Evolutionary conservation across 2,888 invertebrate genomes (phyloP).

Genomic region (Callimorpha dominula): DNA sequence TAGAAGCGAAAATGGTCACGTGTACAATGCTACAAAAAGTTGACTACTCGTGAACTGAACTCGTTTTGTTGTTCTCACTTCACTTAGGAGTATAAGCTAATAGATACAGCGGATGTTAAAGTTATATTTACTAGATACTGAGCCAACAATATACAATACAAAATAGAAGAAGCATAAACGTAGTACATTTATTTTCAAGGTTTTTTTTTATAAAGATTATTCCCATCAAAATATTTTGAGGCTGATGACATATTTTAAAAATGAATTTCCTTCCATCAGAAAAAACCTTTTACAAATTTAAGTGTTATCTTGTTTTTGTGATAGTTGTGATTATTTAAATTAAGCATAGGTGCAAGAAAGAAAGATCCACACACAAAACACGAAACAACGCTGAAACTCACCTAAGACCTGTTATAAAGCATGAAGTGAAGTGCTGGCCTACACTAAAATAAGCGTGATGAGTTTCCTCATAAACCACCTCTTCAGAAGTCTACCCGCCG

Average conservation of each 20-base stretch:
- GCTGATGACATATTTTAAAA: no score
- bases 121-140: not conserved
- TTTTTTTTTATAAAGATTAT: no score
- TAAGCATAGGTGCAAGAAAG: not conserved
- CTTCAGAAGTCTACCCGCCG: not conserved
- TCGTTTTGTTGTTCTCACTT: not conserved
- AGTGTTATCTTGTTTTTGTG: not conserved
- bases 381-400: not conserved
- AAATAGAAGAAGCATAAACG: not conserved
- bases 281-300: not conserved
- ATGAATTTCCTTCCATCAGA: no score
- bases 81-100: not conserved
- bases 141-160: not conserved
- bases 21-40: not conserved
- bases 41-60: not conserved
- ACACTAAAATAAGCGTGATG: not conserved
- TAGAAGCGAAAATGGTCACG: not conserved
- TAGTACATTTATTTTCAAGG: no score
- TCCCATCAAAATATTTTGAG: no score
- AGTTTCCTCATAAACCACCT: constrained; percentile 1
- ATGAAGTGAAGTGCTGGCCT: not conserved
- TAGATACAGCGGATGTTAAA: not conserved
- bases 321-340: not conserved
- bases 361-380: not conserved
- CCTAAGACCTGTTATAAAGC: not conserved